A percentile compares a stretch with the other conserved stretches of the same genome.
phyloP scores from a whole-genome alignment of 2,113 vertebrate genomes.

The Oxygymnocypris stewartii region DNA sequence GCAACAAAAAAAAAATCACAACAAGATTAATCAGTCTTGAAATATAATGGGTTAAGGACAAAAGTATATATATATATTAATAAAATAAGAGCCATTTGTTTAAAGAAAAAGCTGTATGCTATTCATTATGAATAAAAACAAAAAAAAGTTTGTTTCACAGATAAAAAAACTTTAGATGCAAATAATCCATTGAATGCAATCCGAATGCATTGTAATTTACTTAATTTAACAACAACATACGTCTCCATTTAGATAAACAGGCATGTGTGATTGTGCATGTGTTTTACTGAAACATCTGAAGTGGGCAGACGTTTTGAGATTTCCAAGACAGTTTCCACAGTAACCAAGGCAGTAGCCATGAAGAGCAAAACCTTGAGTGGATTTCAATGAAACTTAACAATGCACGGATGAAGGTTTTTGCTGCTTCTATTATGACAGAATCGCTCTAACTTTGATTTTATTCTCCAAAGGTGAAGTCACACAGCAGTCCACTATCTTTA shows the following conservation, averaged over 20 bases:
- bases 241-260: conserved; percentile 10
- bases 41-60: background rate
- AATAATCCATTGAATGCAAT: background rate
- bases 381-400: conserved; percentile 9
- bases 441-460: background rate
- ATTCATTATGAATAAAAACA: background rate
- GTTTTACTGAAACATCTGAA: conserved; percentile 14
- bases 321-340: conserved; percentile 32
- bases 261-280: conserved; percentile 2
- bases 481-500: background rate
- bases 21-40: background rate
- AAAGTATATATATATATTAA: background rate
- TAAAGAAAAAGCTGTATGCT: background rate
- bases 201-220: background rate
- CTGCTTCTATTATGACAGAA: background rate
- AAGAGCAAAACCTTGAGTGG: conserved; percentile 37
- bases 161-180: background rate
- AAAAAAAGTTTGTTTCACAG: background rate
- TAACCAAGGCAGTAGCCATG: conserved; percentile 33
- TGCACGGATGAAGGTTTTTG: background rate
- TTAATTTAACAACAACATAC: background rate
- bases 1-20: too few relatives aligned
- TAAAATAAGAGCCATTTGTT: background rate
- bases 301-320: background rate
- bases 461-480: background rate